Conservation (phyloP, 2,113 vertebrate genomes). For the Planiliza haematocheilus region DNA sequence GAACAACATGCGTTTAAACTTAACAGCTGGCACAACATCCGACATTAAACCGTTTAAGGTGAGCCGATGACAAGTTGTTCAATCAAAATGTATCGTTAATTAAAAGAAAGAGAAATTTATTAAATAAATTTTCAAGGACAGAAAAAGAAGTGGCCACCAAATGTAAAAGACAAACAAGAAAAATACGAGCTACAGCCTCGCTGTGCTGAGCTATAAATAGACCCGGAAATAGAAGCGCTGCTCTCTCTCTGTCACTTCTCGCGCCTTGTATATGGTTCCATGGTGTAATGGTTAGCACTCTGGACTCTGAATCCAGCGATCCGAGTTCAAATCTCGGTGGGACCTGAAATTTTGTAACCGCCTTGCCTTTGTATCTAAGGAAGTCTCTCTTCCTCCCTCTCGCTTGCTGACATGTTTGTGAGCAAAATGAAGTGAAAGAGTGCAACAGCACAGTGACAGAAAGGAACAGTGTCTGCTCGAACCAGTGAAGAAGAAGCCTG, state of each 20-base stretch:
- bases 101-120: background rate
- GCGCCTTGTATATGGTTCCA: background rate
- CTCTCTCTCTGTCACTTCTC: fast-evolving
- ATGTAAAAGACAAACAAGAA: background rate
- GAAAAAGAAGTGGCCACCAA: too few species aligned
- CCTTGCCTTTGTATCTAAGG: background rate
- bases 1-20: too few species aligned
- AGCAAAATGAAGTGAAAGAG: background rate
- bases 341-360: slow-evolving; percentile 35
- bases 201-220: slow-evolving; percentile 26
- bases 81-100: too few species aligned
- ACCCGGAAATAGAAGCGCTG: background rate
- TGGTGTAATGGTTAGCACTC: slow-evolving; percentile 87
- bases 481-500: too few species aligned
- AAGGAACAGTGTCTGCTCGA: background rate
- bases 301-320: slow-evolving; percentile 87
- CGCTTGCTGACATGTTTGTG: background rate
- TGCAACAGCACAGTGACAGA: background rate
- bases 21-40: too few species aligned
- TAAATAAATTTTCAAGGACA: background rate
- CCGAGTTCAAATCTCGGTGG: slow-evolving; percentile 84
- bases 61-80: too few species aligned
- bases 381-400: background rate
- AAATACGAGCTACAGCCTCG: background rate
- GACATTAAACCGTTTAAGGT: too few species aligned